A percentile compares a stretch with the other conserved stretches of the same genome.
phyloP scores from a whole-genome alignment of 2,113 vertebrate species.

The Isichthys henryi region DNA sequence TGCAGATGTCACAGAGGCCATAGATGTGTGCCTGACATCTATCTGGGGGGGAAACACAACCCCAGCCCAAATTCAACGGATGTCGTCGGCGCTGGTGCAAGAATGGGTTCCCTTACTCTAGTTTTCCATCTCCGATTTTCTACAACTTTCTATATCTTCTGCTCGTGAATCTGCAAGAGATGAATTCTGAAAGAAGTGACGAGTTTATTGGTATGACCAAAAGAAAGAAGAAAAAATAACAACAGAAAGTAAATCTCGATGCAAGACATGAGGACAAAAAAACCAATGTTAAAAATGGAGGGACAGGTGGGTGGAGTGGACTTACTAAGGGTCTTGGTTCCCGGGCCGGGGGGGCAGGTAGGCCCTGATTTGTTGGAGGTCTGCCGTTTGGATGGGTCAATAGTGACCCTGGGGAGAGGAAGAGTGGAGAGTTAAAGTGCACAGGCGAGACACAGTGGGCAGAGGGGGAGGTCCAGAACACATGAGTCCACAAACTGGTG shows the following conservation, averaged over 20 bases:
- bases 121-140: slow-evolving; percentile 52
- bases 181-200: slow-evolving; percentile 43
- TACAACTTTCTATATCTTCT: slow-evolving; percentile 57
- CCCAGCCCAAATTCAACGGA: not conserved
- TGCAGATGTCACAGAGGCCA: not conserved
- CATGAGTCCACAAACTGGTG: not conserved
- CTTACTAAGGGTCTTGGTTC: slow-evolving; percentile 71
- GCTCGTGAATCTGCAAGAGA: slow-evolving; percentile 58
- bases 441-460: slow-evolving; percentile 17
- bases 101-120: slow-evolving; percentile 49
- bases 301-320: slow-evolving; percentile 51
- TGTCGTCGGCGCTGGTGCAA: slow-evolving; percentile 13
- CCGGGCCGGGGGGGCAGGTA: slow-evolving; percentile 53
- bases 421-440: slow-evolving; percentile 36
- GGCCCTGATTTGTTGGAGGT: slow-evolving; percentile 60
- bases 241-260: slow-evolving; percentile 10
- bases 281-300: slow-evolving; percentile 38
- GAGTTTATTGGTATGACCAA: slow-evolving; percentile 36
- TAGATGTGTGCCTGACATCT: not conserved
- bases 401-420: slow-evolving; percentile 66
- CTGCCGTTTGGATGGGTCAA: slow-evolving; percentile 71
- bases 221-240: slow-evolving; percentile 16
- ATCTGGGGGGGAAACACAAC: not conserved
- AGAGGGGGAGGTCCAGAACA: not conserved
- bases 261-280: slow-evolving; percentile 25